Percentiles rank a stretch among this genome's conserved stretches.
Evolutionary conservation across 2,113 vertebrate species (phyloP).

Genomic region (Columba livia): DNA sequence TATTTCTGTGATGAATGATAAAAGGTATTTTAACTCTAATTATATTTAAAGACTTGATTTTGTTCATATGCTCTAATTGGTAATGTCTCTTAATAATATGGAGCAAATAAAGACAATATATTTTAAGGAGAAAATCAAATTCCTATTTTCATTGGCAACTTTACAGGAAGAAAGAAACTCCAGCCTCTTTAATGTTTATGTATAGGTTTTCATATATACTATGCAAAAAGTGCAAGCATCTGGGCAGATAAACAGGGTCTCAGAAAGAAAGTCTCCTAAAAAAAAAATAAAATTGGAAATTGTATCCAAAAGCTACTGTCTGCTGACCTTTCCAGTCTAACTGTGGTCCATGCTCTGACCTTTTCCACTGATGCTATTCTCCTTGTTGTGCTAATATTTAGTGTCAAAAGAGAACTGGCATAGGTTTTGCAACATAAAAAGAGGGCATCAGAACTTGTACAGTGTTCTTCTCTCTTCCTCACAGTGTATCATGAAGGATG

Average conservation of each 20-base stretch:
- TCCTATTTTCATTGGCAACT: neutral
- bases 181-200: neutral
- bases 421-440: neutral
- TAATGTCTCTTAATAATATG: neutral
- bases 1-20: neutral
- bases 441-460: neutral
- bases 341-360: neutral
- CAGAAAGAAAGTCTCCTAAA: neutral
- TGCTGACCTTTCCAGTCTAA: neutral
- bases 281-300: neutral
- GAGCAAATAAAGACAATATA: neutral
- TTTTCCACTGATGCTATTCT: neutral
- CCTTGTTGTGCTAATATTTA: neutral
- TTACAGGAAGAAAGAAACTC: neutral
- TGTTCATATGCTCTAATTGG: neutral
- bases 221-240: neutral
- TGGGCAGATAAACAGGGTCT: neutral
- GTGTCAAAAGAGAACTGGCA: neutral
- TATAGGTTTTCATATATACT: neutral
- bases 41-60: neutral
- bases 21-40: neutral
- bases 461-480: neutral
- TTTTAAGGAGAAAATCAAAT: neutral
- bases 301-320: accelerated
- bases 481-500: neutral